Percentiles rank a stretch among this genome's conserved stretches.
Conservation (phyloP, 2,888 invertebrate genomes). For the Cosmia pyralina region DNA sequence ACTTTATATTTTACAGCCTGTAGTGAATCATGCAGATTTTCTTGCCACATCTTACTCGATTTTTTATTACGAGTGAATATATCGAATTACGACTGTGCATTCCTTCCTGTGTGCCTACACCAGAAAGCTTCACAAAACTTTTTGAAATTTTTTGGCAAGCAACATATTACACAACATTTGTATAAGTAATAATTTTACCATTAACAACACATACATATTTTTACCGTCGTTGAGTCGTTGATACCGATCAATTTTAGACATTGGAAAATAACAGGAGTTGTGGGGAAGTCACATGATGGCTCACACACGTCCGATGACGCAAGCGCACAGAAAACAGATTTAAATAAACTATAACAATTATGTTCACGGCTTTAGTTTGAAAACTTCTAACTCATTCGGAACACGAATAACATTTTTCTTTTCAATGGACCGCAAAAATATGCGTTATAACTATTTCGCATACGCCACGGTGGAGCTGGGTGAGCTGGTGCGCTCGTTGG, state of each 20-base stretch:
- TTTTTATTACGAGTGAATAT: conserved; percentile 42
- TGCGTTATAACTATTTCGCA: conserved; percentile 71
- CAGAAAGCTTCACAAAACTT: conserved; percentile 39
- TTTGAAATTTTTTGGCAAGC: conserved; percentile 48
- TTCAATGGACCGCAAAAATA: conserved; percentile 75
- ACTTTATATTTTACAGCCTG: conserved; percentile 38
- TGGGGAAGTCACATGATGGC: conserved; percentile 82
- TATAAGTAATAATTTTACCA: conserved; percentile 61
- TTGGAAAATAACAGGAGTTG: conserved; percentile 74
- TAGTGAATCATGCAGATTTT: conserved; percentile 32
- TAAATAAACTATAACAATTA: conserved; percentile 84
- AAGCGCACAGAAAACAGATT: conserved; percentile 78
- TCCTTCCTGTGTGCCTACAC: conserved; percentile 28
- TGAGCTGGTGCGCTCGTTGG: conserved; percentile 56
- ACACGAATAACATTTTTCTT: conserved; percentile 77
- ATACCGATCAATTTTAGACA: conserved; percentile 76
- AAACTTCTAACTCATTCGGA: conserved; percentile 73
- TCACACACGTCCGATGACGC: conserved; percentile 80
- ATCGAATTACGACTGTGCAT: conserved; percentile 38
- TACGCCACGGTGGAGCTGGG: conserved; percentile 61
- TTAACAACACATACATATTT: conserved; percentile 65
- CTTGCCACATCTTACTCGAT: conserved; percentile 21
- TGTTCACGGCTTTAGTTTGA: conserved; percentile 75
- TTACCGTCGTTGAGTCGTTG: conserved; percentile 55
- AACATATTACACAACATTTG: conserved; percentile 65